Conservation (phyloP, 2,888 invertebrate species). For the Orthosia incerta region DNA sequence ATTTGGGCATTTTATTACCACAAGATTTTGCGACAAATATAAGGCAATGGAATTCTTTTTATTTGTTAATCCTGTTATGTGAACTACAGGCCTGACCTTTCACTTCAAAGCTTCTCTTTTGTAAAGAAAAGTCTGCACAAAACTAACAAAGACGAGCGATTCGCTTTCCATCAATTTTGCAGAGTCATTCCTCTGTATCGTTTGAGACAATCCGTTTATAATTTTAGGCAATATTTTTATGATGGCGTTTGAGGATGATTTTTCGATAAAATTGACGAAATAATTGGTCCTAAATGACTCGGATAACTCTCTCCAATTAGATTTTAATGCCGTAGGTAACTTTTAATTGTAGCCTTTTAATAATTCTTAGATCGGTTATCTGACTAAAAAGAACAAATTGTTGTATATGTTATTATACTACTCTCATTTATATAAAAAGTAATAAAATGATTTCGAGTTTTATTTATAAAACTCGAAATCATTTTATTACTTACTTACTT, state of each 20-base stretch:
- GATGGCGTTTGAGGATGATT: not conserved
- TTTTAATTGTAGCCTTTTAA: not conserved
- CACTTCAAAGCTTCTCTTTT: not conserved
- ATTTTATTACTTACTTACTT: too few species aligned
- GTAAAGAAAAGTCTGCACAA: conserved; percentile 10
- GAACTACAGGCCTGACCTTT: not conserved
- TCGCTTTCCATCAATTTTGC: conserved; percentile 32
- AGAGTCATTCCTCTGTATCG: conserved; percentile 5
- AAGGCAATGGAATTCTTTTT: not conserved
- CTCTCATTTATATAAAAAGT: conserved; percentile 3
- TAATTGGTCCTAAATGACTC: conserved; percentile 10
- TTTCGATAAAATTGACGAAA: not conserved
- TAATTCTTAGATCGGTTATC: too few species aligned
- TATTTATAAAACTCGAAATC: too few species aligned
- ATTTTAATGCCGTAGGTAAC: not conserved
- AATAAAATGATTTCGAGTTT: conserved; percentile 4
- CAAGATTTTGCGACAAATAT: not conserved
- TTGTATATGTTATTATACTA: too few species aligned
- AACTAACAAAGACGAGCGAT: not conserved
- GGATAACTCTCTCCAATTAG: not conserved
- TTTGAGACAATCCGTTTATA: not conserved
- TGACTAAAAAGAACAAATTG: too few species aligned
- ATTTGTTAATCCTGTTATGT: not conserved
- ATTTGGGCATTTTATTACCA: not conserved
- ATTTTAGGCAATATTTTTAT: conserved; percentile 7